These are phyloP conservation scores for Nylanderia fulva DNA, from an alignment of 1,140 invertebrate genomes.

Conservation along the genomic window DNA sequence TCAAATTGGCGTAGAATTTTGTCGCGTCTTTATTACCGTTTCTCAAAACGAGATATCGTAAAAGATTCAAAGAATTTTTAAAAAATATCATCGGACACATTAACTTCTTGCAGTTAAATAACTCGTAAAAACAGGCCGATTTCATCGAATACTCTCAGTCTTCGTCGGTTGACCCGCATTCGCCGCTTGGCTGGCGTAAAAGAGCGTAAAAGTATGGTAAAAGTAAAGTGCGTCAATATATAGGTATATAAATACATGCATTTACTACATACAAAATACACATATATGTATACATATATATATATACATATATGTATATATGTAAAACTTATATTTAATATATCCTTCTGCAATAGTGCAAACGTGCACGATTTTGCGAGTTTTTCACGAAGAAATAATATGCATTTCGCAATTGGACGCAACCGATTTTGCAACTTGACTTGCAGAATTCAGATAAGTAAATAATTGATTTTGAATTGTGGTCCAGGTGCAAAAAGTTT, in stretches of 20 bases:
- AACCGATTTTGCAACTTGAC: conserved; percentile 16
- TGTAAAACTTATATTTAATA: no score
- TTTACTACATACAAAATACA: no score
- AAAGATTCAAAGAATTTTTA: background rate
- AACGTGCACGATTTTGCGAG: conserved; percentile 2
- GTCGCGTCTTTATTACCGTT: background rate
- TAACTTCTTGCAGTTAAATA: conserved; percentile 8
- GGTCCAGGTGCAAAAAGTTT: background rate
- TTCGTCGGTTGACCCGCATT: conserved; percentile 45
- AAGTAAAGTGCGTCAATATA: conserved; percentile 11
- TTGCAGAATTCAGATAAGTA: no score
- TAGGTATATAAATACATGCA: no score
- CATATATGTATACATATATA: no score
- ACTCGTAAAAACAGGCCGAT: background rate
- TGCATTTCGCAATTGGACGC: background rate
- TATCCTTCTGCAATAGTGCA: background rate
- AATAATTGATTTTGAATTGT: background rate
- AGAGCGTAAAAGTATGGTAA: conserved; percentile 23
- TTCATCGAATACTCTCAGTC: background rate
- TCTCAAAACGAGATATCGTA: background rate
- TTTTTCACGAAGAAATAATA: background rate
- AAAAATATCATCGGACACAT: background rate
- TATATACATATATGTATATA: no score
- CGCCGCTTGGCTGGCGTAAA: conserved; percentile 33
- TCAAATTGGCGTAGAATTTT: background rate